Base-by-base conservation (phyloP, 2,113 vertebrate species). In the Copsychus sechellarum region DNA sequence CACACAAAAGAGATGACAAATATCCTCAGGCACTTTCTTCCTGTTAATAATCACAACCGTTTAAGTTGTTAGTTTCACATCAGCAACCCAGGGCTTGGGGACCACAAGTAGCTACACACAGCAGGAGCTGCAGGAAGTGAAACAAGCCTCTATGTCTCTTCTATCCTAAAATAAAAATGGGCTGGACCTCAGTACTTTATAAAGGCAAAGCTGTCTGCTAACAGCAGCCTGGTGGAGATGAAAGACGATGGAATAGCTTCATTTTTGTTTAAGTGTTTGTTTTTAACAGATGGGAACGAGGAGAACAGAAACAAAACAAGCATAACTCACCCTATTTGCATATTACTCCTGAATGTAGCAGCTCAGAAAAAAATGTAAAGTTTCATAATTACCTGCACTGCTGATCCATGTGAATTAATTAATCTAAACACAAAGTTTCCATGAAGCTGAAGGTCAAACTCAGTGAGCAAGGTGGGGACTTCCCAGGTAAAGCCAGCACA, bases 11-110 rank as follows among this genome's bases (percentile, higher is more conserved):
- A 86, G 73, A 86, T 64, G 62, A 89, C 85, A 86, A 91, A 94
- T 56, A 57, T 18, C 88, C 67, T 88, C 34, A 29, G 76, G 79
- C 84, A 61, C 60, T 51, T 82, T 89, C 77, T 81, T 92, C 72
- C 71, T 93, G 67, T 82, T 70, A 82, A 50, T 72, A 86, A 91
- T 86, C 71, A 88, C 71, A 90, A 64, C 71, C 26, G 2, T 93
- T 94, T 40, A 60, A 90, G 73, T 28, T 82, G 77, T 45, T 72
- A 58, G 78, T 91, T 90, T 95, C 89, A 77, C 40, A 91, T 84
- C 78, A 72, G 70, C 64, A 74, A 5, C 38, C 14, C 36, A 9
- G 42, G 64, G 64, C 66, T 65, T 25, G 38, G 36, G 60, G 91
- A 82, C 57, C 80, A 40, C 62, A 53, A 93, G 71, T 43, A 58